phyloP scores from a whole-genome alignment of 2,797 vertebrate genomes.

The Cuculus canorus region DNA sequence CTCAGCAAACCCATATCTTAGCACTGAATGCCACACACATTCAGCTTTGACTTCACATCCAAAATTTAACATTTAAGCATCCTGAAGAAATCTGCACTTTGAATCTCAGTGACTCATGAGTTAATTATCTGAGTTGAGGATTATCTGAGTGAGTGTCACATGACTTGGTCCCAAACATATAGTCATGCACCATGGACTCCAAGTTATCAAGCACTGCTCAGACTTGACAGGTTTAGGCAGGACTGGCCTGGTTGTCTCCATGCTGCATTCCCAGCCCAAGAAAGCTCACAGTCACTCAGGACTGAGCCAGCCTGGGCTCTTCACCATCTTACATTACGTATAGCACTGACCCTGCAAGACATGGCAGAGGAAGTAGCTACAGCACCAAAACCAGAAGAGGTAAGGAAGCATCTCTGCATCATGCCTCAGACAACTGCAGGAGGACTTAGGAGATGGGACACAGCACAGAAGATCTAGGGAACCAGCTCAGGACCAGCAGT shows the following conservation, averaged over 20 bases:
- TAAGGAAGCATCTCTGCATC: neutral
- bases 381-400: neutral
- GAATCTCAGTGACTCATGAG: neutral
- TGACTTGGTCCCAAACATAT: neutral
- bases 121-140: neutral
- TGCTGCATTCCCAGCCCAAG: neutral
- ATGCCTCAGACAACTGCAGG: neutral
- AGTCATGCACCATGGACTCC: neutral
- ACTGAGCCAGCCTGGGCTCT: neutral
- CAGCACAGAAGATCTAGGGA: neutral
- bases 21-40: neutral
- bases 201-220: neutral
- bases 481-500: neutral
- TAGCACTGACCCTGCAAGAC: neutral
- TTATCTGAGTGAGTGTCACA: neutral
- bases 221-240: neutral
- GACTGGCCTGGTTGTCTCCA: neutral
- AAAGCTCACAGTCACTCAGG: neutral
- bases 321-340: neutral
- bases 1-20: neutral
- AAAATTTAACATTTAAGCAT: neutral
- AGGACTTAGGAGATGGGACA: neutral
- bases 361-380: neutral
- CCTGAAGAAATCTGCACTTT: neutral
- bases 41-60: neutral